Evolutionary conservation across 2,797 vertebrate genomes (phyloP).

Genomic region (Hafferia zeledoni): DNA sequence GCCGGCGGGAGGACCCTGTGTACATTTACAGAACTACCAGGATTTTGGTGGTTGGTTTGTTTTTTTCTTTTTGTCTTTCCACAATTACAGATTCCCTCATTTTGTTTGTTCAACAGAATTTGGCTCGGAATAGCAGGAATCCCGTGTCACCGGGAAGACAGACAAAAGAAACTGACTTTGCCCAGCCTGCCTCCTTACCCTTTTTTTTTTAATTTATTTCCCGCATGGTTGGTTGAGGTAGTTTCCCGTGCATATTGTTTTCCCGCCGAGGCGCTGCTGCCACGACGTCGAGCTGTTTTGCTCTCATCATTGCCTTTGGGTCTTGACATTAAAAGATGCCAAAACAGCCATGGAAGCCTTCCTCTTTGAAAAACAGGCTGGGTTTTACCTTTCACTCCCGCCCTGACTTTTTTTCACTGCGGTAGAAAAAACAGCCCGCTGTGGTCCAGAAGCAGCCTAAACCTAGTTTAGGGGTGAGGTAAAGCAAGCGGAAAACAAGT

Average conservation of each 20-base stretch:
- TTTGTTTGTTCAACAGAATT: constrained; percentile 24
- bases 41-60: background rate
- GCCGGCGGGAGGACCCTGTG: background rate
- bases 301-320: background rate
- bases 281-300: background rate
- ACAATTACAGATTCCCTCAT: background rate
- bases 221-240: background rate
- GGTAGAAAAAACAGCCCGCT: background rate
- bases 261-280: background rate
- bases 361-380: background rate
- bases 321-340: background rate
- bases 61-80: background rate
- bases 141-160: background rate
- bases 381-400: constrained; percentile 4
- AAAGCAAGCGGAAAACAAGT: background rate
- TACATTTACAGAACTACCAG: background rate
- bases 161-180: constrained; percentile 21
- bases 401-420: background rate
- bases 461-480: background rate
- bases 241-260: background rate
- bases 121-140: constrained; percentile 18
- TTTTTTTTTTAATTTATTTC: background rate
- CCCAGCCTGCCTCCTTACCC: background rate
- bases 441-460: background rate
- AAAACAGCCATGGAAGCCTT: background rate